phyloP scores from a whole-genome alignment of 2,888 invertebrate species.

The Lasiommata megera region DNA sequence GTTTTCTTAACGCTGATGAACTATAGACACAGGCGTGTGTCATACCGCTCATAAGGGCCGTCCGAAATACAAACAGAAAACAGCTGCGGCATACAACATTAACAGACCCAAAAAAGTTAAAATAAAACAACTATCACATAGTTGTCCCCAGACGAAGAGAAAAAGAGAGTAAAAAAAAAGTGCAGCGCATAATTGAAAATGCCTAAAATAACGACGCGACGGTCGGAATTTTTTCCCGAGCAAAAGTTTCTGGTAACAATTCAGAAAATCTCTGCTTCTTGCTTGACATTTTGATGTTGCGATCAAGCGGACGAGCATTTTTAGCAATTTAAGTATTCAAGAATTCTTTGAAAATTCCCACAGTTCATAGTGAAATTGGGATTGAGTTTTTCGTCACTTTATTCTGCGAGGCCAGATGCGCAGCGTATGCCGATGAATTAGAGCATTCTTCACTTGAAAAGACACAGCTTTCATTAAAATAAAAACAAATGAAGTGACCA shows the following conservation, averaged over 20 bases:
- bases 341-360: constrained; percentile 3
- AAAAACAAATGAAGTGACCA: no score
- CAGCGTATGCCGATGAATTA: no score
- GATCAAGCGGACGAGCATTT: constrained; percentile 9
- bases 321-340: constrained; percentile 4
- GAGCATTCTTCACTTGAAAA: no score
- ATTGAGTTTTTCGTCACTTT: neutral
- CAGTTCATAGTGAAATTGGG: constrained; percentile 2
- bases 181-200: constrained; percentile 67
- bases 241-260: constrained; percentile 54
- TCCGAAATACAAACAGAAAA: neutral
- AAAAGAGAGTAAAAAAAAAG: constrained; percentile 36
- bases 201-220: constrained; percentile 62
- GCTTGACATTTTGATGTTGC: constrained; percentile 43
- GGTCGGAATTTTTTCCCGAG: constrained; percentile 45
- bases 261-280: constrained; percentile 49
- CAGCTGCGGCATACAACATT: constrained; percentile 2
- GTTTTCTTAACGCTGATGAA: no score
- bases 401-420: no score
- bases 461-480: no score
- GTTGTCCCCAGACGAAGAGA: constrained; percentile 28
- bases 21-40: no score
- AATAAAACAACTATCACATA: constrained; percentile 30
- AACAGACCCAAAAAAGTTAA: constrained; percentile 4
- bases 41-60: no score